A percentile compares a stretch with the other conserved stretches of the same genome.
Evolutionary conservation across 2,113 vertebrate genomes (phyloP).

Genomic region (Xiphophorus couchianus): DNA sequence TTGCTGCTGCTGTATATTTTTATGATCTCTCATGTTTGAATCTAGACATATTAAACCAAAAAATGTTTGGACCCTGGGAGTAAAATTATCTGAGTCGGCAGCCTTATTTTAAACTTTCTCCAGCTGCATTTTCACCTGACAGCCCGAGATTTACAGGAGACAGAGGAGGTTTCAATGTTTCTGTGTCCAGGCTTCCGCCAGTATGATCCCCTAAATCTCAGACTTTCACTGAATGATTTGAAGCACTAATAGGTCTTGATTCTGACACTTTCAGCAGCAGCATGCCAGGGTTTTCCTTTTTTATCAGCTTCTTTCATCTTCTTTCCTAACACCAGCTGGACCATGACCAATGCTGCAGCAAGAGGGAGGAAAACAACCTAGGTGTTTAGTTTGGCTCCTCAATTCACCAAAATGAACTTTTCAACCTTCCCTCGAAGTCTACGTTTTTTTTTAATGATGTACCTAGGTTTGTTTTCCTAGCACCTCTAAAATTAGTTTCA

Average conservation of each 20-base stretch:
- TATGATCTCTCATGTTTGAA: neutral
- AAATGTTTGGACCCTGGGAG: neutral
- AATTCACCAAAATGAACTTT: constrained; percentile 12
- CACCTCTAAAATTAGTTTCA: constrained; percentile 12
- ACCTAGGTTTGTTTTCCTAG: neutral
- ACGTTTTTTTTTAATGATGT: neutral
- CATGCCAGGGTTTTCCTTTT: neutral
- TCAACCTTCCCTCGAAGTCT: constrained; percentile 4
- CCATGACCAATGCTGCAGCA: constrained; percentile 1
- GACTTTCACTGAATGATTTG: neutral
- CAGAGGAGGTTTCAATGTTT: neutral
- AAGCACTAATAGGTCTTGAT: neutral
- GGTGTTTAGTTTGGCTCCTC: constrained; percentile 18
- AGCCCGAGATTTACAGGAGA: neutral
- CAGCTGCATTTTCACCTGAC: neutral
- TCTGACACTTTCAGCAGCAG: neutral
- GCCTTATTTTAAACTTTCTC: neutral
- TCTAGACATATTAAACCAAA: neutral
- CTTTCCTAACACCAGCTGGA: constrained; percentile 9
- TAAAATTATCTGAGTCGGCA: neutral
- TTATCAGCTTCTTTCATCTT: constrained; percentile 17
- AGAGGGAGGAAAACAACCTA: constrained; percentile 18
- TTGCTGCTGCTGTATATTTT: neutral
- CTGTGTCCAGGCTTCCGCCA: constrained; percentile 1
- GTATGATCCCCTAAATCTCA: neutral